These are phyloP conservation scores for Corynorhinus townsendii DNA, from an alignment of 2,113 vertebrate genomes.

Conservation along the genomic window DNA sequence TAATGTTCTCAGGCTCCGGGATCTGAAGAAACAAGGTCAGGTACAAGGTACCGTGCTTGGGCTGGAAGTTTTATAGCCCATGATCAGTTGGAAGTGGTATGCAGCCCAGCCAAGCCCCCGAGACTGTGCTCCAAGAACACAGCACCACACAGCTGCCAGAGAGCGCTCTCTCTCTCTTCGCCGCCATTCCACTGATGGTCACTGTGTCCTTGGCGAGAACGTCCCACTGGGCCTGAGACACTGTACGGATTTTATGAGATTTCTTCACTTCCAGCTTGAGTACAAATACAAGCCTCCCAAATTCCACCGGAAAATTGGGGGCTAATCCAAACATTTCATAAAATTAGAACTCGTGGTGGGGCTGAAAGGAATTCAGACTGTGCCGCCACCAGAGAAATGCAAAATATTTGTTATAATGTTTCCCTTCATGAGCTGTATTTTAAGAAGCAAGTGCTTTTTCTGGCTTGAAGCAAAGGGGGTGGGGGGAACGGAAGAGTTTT, in stretches of 20 bases:
- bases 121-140: background rate
- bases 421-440: conserved; percentile 52
- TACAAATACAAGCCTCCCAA: conserved; percentile 53
- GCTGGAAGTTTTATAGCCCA: conserved; percentile 52
- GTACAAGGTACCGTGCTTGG: conserved; percentile 41
- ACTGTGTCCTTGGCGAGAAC: conserved; percentile 31
- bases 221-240: background rate
- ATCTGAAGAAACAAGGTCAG: conserved; percentile 41
- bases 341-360: conserved; percentile 50
- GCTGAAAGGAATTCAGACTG: conserved; percentile 44
- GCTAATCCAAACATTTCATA: conserved; percentile 67
- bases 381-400: conserved; percentile 51
- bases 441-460: conserved; percentile 53
- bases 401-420: conserved; percentile 65
- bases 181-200: background rate
- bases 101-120: background rate
- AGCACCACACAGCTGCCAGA: background rate
- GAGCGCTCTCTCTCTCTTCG: background rate
- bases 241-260: background rate
- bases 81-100: conserved; percentile 8
- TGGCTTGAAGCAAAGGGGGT: background rate
- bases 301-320: conserved; percentile 70
- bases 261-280: background rate
- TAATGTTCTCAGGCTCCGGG: conserved; percentile 9
- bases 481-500: background rate